Evolutionary conservation across 2,888 invertebrate genomes (phyloP), one percentile per base, ranked within the genome.

Genomic region (Andrena camellia): DNA sequence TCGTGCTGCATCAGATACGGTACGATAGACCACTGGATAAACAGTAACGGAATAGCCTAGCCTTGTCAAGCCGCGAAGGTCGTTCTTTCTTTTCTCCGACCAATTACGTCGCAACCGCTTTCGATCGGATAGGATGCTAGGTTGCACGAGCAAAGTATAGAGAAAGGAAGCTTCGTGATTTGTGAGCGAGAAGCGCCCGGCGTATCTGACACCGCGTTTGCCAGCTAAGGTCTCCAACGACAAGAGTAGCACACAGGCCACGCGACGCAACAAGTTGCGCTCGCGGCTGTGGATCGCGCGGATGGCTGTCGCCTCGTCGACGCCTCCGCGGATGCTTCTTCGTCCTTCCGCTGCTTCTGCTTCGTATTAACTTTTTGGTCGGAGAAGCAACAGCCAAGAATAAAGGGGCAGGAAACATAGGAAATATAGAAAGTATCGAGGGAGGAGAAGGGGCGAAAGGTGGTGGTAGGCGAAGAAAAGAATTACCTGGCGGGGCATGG

Each of bases 401-500:
- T 17, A 1, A 17, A 42, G 42, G 5, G 42, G 13, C 5, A 42
- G 42, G 17, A 17, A 17, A 42, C 42, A 4, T 42, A 3, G 42
- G 13, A 4, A 1, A 4, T 13, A 13, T 42, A 17, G 42, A 42
- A 17, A 17, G 4, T 42, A 42, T 5, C 0, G 5, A 42, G 4
- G 42, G 17, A 17, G 42, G 17, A 17, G 42, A 42, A 17, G 1
- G 13, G 13, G 13, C 4, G 13, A 42, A 13, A 13, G 42, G 3
- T 42, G 42, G 13, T 42, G 1, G 42, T 42, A 13, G 42, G 2
- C 1, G 26, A 26, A 48, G 8, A 17, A 42, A 54, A 26, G 13
- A 6, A n/a, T 83, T 90, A 91, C 91, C 89, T 89, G 88, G 17
- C 86, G 48, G 10, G 91, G 88, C 23, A 87, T 87, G 23, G 85